Evolutionary conservation across 64 coral and sea anemone species (phyloP).

Genomic region (Stichodactyla mertensii): DNA sequence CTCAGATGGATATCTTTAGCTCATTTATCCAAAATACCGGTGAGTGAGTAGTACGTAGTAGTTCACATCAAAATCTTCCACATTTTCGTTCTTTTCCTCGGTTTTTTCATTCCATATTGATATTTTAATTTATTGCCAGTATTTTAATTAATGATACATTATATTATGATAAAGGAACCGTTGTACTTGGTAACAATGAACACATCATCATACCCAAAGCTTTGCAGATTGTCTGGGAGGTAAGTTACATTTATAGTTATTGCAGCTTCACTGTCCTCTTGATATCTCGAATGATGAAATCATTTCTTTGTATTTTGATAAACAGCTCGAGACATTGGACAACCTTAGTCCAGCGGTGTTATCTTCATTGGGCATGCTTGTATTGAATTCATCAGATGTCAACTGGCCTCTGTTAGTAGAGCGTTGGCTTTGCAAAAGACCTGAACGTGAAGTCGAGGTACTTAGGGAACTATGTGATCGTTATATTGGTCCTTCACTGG

Average conservation of each 20-base stretch:
- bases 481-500: conserved; percentile 75
- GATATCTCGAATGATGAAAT: neutral
- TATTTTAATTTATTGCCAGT: neutral
- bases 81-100: too few relatives aligned
- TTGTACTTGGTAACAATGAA: conserved; percentile 87
- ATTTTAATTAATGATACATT: neutral
- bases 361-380: conserved; percentile 79
- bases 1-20: conserved; percentile 82
- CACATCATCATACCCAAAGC: conserved; percentile 74
- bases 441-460: conserved; percentile 77
- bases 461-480: conserved; percentile 85
- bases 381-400: conserved; percentile 73
- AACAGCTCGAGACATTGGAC: conserved; percentile 76
- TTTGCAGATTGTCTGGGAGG: conserved; percentile 89
- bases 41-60: conserved; percentile 6
- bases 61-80: too few relatives aligned
- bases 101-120: too few relatives aligned
- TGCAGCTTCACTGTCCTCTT: too few relatives aligned
- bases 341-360: conserved; percentile 79
- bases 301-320: neutral
- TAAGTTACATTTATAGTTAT: conserved; percentile 13
- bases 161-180: conserved; percentile 51
- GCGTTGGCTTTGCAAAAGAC: conserved; percentile 71
- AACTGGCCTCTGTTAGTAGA: conserved; percentile 90
- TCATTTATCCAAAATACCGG: conserved; percentile 80